These are phyloP conservation scores for Gorsachius goisagi DNA, from an alignment of 2,113 vertebrate genomes.

Conservation along the genomic window DNA sequence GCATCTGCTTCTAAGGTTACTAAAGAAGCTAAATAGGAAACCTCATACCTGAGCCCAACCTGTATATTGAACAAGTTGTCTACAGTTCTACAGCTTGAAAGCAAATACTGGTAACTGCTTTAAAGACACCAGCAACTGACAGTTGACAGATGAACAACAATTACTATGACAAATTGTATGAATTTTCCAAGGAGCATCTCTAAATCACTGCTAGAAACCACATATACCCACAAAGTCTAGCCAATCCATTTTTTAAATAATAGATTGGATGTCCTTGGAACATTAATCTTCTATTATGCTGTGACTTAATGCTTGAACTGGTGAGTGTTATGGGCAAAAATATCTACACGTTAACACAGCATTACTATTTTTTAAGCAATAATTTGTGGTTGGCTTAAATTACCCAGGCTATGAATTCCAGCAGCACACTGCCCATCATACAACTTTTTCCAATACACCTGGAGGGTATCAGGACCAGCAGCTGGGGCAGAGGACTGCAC, in stretches of 20 bases:
- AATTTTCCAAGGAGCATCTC: not conserved
- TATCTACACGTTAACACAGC: not conserved
- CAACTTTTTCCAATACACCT: not conserved
- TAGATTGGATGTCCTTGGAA: not conserved
- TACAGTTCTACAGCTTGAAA: not conserved
- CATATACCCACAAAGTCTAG: not conserved
- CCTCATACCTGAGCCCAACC: not conserved
- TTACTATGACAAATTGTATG: not conserved
- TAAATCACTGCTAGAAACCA: not conserved
- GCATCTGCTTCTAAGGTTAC: not conserved
- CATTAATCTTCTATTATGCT: not conserved
- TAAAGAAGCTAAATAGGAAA: not conserved
- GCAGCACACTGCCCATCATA: not conserved
- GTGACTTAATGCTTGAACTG: not conserved
- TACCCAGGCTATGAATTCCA: not conserved
- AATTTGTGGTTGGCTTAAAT: not conserved
- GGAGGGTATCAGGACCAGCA: not conserved
- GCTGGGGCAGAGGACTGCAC: not conserved
- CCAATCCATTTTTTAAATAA: not conserved
- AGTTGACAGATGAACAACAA: not conserved
- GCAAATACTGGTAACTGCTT: not conserved
- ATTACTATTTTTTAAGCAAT: not conserved
- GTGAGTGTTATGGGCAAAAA: not conserved
- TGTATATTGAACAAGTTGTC: not conserved
- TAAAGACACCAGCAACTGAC: not conserved